A percentile compares a stretch with the other conserved stretches of the same genome.
Evolutionary conservation across 2,797 vertebrate species (phyloP).

Genomic region (Hybognathus amarus): DNA sequence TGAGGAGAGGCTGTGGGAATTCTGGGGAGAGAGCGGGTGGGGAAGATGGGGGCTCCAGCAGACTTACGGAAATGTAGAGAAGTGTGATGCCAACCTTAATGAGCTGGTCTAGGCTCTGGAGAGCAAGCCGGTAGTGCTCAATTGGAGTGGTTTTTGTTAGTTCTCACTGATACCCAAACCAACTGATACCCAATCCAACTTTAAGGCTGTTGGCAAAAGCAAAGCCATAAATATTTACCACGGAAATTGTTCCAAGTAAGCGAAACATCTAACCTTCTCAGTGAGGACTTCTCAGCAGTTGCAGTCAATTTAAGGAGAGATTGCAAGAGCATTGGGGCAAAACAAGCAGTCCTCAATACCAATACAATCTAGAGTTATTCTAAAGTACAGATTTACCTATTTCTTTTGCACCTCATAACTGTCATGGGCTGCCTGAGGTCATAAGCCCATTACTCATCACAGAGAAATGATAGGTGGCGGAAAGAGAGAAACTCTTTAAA

Average conservation of each 20-base stretch:
- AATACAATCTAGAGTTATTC: conserved; percentile 44
- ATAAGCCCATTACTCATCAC: conserved; percentile 49
- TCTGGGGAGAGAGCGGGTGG: conserved; percentile 64
- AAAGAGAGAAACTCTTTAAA: conserved; percentile 57
- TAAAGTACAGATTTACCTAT: conserved; percentile 44
- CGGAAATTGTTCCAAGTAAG: conserved; percentile 67
- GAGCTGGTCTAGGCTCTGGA: conserved; percentile 63
- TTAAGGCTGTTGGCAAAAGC: conserved; percentile 15
- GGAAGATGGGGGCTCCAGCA: conserved; percentile 55
- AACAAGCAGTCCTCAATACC: conserved; percentile 34
- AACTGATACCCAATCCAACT: conserved; percentile 48
- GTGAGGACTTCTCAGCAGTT: not conserved
- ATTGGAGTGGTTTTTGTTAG: conserved; percentile 53
- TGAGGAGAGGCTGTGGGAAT: conserved; percentile 68
- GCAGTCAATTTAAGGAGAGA: conserved; percentile 15
- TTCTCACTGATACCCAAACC: conserved; percentile 51
- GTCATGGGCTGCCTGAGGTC: conserved; percentile 45
- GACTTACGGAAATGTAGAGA: conserved; percentile 58
- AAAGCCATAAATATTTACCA: conserved; percentile 28
- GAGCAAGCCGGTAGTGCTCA: conserved; percentile 47
- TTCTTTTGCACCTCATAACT: conserved; percentile 47
- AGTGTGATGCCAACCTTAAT: conserved; percentile 67
- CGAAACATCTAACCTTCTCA: conserved; percentile 40
- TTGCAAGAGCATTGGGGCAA: conserved; percentile 13
- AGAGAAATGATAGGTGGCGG: conserved; percentile 44